Conservation (phyloP, 2,888 invertebrate species). For the Ochlodes sylvanus region DNA sequence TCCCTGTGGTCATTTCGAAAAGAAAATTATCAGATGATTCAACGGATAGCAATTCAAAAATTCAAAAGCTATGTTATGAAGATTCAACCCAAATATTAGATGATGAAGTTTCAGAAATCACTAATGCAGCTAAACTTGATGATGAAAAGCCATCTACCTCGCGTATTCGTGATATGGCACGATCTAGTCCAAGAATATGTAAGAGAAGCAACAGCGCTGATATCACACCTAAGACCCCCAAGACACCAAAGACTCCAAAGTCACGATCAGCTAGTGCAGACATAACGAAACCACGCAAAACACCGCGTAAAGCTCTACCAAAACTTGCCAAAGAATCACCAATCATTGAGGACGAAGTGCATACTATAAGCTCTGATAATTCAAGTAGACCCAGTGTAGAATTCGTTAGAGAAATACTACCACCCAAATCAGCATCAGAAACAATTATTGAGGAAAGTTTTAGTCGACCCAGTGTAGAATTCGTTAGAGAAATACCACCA, state of each 20-base stretch:
- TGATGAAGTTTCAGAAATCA: constrained; percentile 72
- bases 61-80: constrained; percentile 66
- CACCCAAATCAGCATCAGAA: constrained; percentile 57
- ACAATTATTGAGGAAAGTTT: constrained; percentile 63
- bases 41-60: constrained; percentile 60
- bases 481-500: constrained; percentile 60
- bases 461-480: constrained; percentile 61
- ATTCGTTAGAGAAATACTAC: constrained; percentile 60
- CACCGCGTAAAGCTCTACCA: constrained; percentile 54
- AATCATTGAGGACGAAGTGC: constrained; percentile 44
- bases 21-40: constrained; percentile 66
- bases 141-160: constrained; percentile 65
- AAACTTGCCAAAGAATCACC: constrained; percentile 49
- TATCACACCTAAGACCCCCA: constrained; percentile 51
- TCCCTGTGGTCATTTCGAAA: constrained; percentile 55
- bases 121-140: constrained; percentile 55
- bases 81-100: constrained; percentile 66
- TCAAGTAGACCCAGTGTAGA: constrained; percentile 62
- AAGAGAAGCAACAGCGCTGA: constrained; percentile 77
- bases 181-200: constrained; percentile 67
- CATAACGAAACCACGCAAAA: constrained; percentile 60
- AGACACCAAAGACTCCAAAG: constrained; percentile 71
- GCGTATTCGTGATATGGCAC: constrained; percentile 61
- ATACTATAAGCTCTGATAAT: constrained; percentile 49
- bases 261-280: constrained; percentile 72